A percentile compares a stretch with the other conserved stretches of the same genome.
phyloP scores from a whole-genome alignment of 2,888 invertebrate genomes.

The Ectropis crepuscularia region DNA sequence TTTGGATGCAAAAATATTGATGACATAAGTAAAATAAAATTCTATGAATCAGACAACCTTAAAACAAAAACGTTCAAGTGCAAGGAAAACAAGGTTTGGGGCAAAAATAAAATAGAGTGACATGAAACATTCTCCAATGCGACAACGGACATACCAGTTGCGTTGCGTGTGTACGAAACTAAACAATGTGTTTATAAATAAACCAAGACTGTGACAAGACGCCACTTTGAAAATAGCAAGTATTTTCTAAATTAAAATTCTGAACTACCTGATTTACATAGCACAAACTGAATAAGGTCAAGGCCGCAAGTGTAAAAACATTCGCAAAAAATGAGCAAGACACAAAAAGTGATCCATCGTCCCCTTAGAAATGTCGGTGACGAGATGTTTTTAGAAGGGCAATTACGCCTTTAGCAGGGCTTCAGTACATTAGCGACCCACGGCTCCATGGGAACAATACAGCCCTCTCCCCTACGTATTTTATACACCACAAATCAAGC shows the following conservation, averaged over 20 bases:
- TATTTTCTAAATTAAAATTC: conserved; percentile 21
- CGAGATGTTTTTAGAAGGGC: conserved; percentile 48
- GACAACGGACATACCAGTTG: conserved; percentile 31
- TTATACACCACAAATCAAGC: conserved; percentile 47
- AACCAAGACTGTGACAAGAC: conserved; percentile 18
- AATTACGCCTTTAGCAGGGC: conserved; percentile 62
- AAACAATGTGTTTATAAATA: conserved; percentile 33
- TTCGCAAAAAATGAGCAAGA: conserved; percentile 36
- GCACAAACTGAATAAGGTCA: conserved; percentile 45
- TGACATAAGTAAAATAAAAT: neutral
- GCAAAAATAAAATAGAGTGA: conserved; percentile 31
- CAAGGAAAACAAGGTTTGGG: conserved; percentile 21
- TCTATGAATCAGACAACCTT: neutral
- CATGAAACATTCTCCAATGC: conserved; percentile 30
- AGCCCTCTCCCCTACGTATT: conserved; percentile 48
- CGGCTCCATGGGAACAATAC: conserved; percentile 58
- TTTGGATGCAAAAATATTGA: neutral
- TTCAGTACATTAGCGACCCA: conserved; percentile 59
- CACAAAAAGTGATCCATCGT: conserved; percentile 45
- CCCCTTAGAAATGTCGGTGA: conserved; percentile 48
- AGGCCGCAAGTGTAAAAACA: conserved; percentile 38
- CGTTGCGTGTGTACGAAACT: conserved; percentile 24
- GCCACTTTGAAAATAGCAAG: conserved; percentile 24
- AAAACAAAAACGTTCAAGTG: conserved; percentile 20
- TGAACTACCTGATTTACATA: conserved; percentile 33